Evolutionary conservation across 2,797 vertebrate species (phyloP).

Genomic region (Peromyscus attwateri): DNA sequence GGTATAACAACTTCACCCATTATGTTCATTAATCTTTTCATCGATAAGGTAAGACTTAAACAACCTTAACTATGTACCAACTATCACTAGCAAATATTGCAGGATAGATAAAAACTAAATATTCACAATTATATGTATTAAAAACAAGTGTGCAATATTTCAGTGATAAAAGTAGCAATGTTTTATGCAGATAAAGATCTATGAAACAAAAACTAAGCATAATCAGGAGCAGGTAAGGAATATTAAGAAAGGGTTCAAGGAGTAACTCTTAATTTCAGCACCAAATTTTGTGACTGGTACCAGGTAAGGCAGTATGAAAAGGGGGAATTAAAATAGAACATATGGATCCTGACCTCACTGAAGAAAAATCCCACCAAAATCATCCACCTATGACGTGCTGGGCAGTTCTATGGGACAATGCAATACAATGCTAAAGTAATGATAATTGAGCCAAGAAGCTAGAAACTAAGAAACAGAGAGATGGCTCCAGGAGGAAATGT

Average conservation of each 20-base stretch:
- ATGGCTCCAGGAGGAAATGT: neutral
- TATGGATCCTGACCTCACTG: neutral
- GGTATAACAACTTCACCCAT: slow-evolving; percentile 1
- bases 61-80: neutral
- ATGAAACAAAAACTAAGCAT: neutral
- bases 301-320: neutral
- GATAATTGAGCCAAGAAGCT: neutral
- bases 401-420: neutral
- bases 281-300: neutral
- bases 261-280: neutral
- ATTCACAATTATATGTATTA: neutral
- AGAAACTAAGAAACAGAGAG: neutral
- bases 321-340: neutral
- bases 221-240: neutral
- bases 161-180: neutral
- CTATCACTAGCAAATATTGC: neutral
- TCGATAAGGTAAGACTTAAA: slow-evolving; percentile 21
- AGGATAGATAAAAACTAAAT: neutral
- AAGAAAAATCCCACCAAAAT: neutral
- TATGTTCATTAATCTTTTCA: slow-evolving; percentile 23
- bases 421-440: neutral
- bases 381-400: neutral
- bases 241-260: neutral
- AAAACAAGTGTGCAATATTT: neutral
- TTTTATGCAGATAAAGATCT: neutral